phyloP scores from a whole-genome alignment of 2,888 invertebrate genomes.

The Acheta domesticus region DNA sequence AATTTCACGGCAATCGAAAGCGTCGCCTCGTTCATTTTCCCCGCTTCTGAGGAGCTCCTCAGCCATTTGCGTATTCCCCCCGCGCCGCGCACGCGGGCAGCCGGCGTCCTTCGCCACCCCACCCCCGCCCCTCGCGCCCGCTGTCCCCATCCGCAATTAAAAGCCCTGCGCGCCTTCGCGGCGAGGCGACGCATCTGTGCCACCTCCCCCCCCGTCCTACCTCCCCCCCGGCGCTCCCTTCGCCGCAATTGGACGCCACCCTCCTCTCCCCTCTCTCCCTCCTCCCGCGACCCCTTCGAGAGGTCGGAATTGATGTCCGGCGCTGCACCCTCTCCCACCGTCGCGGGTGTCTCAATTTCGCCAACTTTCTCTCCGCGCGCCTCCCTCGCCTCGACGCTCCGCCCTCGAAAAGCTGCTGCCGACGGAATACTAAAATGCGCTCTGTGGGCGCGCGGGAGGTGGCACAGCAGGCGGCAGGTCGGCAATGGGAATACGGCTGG shows the following conservation, averaged over 20 bases:
- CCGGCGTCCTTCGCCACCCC: too few relatives aligned
- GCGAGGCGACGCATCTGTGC: too few relatives aligned
- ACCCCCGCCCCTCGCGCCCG: too few relatives aligned
- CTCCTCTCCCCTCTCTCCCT: not conserved
- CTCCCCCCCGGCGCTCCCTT: not conserved
- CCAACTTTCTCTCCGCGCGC: not conserved
- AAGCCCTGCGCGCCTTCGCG: too few relatives aligned
- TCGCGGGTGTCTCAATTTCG: not conserved
- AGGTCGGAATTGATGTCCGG: not conserved
- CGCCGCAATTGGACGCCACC: not conserved
- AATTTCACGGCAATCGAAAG: too few relatives aligned
- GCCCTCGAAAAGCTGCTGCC: not conserved
- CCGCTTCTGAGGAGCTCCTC: too few relatives aligned
- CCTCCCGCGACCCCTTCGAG: not conserved
- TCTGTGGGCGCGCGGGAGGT: not conserved
- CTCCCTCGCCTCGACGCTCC: not conserved
- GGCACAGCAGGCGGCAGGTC: too few relatives aligned
- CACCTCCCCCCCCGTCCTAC: not conserved
- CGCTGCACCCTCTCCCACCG: not conserved
- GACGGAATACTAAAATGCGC: not conserved
- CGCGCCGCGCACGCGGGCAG: too few relatives aligned
- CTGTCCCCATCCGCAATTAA: too few relatives aligned
- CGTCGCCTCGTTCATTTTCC: too few relatives aligned
- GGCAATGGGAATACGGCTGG: too few relatives aligned
- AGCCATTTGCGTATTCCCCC: too few relatives aligned